Evolutionary conservation across 2,797 vertebrate species (phyloP), one percentile per base, ranked within the genome.

Genomic region (Gymnoscopelus microlampas): DNA sequence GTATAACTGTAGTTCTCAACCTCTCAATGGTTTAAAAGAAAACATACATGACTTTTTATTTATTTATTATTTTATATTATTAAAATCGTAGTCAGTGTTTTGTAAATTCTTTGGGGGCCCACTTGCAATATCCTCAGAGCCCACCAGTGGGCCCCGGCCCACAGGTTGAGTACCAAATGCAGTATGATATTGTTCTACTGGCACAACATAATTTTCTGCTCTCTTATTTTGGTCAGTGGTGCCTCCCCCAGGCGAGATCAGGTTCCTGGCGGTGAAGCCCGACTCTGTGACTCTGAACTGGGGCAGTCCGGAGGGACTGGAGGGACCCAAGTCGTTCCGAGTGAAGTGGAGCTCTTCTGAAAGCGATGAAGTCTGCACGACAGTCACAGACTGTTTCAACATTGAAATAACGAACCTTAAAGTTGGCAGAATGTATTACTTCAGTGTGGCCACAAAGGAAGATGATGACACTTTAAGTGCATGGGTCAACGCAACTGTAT

Each of bases 191-290:
- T 62, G 6, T 23, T 19, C 1, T 8, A 6, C 12, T 7, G 50
- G 6, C 2, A 4, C n/a, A 2, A 32, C 19, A 57, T 64, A 0
- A 54, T 44, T 68, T 51, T 0, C 19, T 65, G 0, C 57, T 3
- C 2, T 67, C 3, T 63, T 3, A 63, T 79, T 73, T 78, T 82
- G 69, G 7, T 9, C 59, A 78, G 74, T 32, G 3, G 35, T 80
- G 81, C 86, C 85, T 68, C 76, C 86, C 83, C 62, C 75, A 88
- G 89, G 86, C 55, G 6, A 70, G 0, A 80, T 67, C 50, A 8
- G 29, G 35, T 74, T 80, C 32, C 24, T 35, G n/a, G 56, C 63
- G 49, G 68, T 77, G 66, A 74, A 67, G 1, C 13, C 71, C 47
- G 66, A 63, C 64, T 70, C 44, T 2, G 54, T 74, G 50, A 29